These are phyloP conservation scores for Crotophaga sulcirostris DNA, from an alignment of 2,113 vertebrate species.

Conservation along the genomic window DNA sequence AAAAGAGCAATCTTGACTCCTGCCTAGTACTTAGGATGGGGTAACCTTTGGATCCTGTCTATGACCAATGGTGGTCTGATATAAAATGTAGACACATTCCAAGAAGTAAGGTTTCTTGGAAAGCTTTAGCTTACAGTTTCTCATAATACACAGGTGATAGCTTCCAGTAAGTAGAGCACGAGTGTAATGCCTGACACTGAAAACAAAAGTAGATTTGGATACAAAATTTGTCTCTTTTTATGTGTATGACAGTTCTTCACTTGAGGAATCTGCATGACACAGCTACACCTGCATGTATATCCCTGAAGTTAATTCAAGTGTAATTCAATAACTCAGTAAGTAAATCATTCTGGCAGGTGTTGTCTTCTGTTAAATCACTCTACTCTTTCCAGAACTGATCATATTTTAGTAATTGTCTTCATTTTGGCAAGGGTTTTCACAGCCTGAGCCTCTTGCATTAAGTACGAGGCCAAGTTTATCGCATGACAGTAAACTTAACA, in stretches of 20 bases:
- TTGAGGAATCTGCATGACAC: neutral
- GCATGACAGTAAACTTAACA: neutral
- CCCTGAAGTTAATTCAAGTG: conserved; percentile 11
- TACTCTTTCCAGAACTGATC: neutral
- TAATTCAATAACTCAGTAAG: conserved; percentile 16
- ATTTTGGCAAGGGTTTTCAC: conserved; percentile 41
- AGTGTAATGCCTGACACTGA: neutral
- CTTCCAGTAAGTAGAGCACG: neutral
- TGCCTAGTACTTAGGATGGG: neutral
- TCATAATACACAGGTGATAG: neutral
- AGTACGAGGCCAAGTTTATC: neutral
- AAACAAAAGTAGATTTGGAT: conserved; percentile 25
- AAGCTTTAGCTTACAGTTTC: neutral
- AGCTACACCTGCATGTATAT: neutral
- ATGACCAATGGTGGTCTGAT: neutral
- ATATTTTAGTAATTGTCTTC: conserved; percentile 19
- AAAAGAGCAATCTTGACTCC: neutral
- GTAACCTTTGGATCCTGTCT: neutral
- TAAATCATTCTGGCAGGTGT: conserved; percentile 21
- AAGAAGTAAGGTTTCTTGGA: neutral
- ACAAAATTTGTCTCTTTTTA: neutral
- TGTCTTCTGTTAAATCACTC: neutral
- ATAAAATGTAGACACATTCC: neutral
- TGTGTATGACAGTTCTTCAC: neutral
- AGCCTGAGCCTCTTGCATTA: neutral